A percentile compares a stretch with the other conserved stretches of the same genome.
Conservation (phyloP, 2,888 invertebrate genomes). For the Hypercompe scribonia region DNA sequence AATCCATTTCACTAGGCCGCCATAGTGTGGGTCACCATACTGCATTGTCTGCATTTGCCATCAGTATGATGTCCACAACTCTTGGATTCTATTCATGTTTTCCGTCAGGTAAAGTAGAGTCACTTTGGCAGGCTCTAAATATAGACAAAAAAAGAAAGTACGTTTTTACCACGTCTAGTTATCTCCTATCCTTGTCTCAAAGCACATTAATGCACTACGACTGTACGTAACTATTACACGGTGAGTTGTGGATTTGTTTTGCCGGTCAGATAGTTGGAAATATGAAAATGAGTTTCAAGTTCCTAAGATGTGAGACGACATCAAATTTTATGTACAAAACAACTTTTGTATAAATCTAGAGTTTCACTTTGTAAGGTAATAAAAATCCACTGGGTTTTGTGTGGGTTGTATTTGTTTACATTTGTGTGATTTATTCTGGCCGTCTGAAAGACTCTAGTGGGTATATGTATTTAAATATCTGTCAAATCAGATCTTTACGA, state of each 20-base stretch:
- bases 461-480: not conserved
- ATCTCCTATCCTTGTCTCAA: slow-evolving; percentile 24
- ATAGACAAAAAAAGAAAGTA: not conserved
- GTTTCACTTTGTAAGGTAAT: slow-evolving; percentile 16
- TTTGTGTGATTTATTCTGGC: not conserved
- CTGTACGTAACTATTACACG: slow-evolving; percentile 76
- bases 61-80: too few relatives aligned
- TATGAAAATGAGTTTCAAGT: slow-evolving; percentile 81
- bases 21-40: too few relatives aligned
- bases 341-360: slow-evolving; percentile 48
- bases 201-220: slow-evolving; percentile 79
- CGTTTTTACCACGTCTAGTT: slow-evolving; percentile 52
- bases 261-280: slow-evolving; percentile 77
- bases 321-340: slow-evolving; percentile 64
- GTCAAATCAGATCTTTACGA: not conserved
- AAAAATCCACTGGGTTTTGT: slow-evolving; percentile 1
- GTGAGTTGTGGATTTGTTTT: slow-evolving; percentile 85
- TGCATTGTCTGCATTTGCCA: too few relatives aligned
- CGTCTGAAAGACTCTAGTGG: not conserved
- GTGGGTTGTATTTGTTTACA: not conserved
- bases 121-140: too few relatives aligned
- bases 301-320: slow-evolving; percentile 62
- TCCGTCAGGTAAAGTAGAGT: too few relatives aligned
- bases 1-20: too few relatives aligned
- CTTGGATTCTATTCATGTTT: too few relatives aligned